Evolutionary conservation across 2,888 invertebrate genomes (phyloP).

Genomic region (Lymantria dispar): DNA sequence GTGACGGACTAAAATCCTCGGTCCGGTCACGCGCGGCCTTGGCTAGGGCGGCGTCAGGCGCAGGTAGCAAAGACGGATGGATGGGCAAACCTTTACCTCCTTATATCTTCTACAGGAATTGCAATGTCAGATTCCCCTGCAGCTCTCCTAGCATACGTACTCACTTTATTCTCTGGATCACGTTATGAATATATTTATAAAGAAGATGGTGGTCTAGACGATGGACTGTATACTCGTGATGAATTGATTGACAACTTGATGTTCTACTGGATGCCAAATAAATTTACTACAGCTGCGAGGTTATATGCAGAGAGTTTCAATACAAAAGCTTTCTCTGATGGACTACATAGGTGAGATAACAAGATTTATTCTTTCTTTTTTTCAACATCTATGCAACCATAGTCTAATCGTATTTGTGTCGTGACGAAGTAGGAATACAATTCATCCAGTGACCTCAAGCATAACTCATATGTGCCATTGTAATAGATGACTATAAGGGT

Average conservation of each 20-base stretch:
- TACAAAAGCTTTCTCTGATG: constrained; percentile 12
- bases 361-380: too few relatives aligned
- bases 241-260: constrained; percentile 83
- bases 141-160: neutral
- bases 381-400: too few relatives aligned
- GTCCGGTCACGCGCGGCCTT: too few relatives aligned
- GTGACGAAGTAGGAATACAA: too few relatives aligned
- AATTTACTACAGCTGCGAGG: constrained; percentile 83
- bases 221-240: constrained; percentile 72
- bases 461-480: too few relatives aligned
- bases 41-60: too few relatives aligned
- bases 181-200: neutral
- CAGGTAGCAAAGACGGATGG: too few relatives aligned
- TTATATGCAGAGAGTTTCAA: constrained; percentile 84
- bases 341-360: neutral
- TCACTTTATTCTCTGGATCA: neutral
- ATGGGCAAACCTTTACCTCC: neutral
- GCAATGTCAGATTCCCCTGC: neutral
- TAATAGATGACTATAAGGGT: too few relatives aligned
- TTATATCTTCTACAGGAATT: neutral
- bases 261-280: constrained; percentile 88
- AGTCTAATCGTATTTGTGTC: too few relatives aligned
- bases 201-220: neutral
- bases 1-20: too few relatives aligned
- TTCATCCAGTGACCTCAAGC: too few relatives aligned